phyloP scores from a whole-genome alignment of 2,797 vertebrate species.

The Phaenicophaeus curvirostris region DNA sequence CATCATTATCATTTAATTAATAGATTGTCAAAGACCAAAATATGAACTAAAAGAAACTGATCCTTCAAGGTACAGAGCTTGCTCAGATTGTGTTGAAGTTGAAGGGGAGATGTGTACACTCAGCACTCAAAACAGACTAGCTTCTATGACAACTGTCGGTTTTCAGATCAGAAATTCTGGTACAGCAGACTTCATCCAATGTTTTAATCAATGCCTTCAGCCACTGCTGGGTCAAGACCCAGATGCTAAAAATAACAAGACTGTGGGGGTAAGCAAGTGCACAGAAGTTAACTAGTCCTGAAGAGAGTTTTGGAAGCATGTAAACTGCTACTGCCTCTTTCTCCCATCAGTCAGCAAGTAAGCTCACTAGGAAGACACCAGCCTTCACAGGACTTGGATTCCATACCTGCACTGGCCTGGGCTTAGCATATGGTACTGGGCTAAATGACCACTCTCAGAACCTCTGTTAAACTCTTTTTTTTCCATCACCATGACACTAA shows the following conservation, averaged over 20 bases:
- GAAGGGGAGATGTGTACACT: neutral
- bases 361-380: neutral
- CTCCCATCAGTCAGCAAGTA: neutral
- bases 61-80: neutral
- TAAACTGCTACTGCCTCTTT: neutral
- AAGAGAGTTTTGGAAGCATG: neutral
- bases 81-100: neutral
- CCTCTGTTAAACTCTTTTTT: neutral
- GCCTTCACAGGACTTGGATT: neutral
- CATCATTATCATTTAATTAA: constrained; percentile 49
- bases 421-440: neutral
- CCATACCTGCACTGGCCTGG: neutral
- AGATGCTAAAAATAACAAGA: neutral
- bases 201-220: neutral
- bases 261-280: neutral
- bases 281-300: neutral
- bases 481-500: neutral
- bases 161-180: neutral
- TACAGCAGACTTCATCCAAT: neutral
- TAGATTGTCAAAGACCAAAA: neutral
- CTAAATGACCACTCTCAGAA: neutral
- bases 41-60: neutral
- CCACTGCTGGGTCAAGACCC: neutral
- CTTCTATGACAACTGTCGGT: neutral
- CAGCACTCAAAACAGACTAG: neutral